Evolutionary conservation across 2,797 vertebrate genomes (phyloP).

Genomic region (Coracias cyanogaster): DNA sequence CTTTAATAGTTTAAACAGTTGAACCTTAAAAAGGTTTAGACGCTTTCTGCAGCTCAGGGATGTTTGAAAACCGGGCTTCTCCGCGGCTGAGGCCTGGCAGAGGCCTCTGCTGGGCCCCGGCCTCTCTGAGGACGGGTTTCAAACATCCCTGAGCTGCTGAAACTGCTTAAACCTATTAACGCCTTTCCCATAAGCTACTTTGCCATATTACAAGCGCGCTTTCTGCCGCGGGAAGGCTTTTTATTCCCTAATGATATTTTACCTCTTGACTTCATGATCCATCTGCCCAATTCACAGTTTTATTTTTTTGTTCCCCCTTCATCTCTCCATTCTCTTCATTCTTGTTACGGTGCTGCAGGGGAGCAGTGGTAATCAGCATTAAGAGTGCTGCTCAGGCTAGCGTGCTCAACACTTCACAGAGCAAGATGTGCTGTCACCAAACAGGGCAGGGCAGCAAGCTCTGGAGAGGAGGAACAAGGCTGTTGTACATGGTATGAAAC

Average conservation of each 20-base stretch:
- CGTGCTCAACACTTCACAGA: background rate
- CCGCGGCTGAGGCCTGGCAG: too few relatives aligned
- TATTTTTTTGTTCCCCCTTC: background rate
- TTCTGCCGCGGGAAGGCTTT: background rate
- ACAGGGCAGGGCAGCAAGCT: background rate
- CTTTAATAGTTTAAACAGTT: too few relatives aligned
- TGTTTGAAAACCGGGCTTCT: too few relatives aligned
- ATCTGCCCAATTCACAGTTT: background rate
- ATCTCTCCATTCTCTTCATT: background rate
- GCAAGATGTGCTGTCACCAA: background rate
- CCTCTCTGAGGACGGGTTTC: too few relatives aligned
- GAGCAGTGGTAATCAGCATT: background rate
- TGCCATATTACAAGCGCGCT: fast-evolving
- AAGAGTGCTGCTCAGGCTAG: background rate
- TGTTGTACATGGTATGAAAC: background rate
- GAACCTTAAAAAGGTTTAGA: too few relatives aligned
- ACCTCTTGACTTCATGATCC: background rate
- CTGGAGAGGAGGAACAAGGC: background rate
- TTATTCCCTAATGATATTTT: background rate
- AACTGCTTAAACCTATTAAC: fast-evolving
- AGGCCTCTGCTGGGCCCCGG: too few relatives aligned
- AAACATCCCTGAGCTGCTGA: fast-evolving
- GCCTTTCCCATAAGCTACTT: fast-evolving
- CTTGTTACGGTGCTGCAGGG: background rate
- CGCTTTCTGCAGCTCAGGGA: too few relatives aligned